Evolutionary conservation across 2,797 vertebrate genomes (phyloP), one percentile per base, ranked within the genome.

Genomic region (Gouania willdenowi): DNA sequence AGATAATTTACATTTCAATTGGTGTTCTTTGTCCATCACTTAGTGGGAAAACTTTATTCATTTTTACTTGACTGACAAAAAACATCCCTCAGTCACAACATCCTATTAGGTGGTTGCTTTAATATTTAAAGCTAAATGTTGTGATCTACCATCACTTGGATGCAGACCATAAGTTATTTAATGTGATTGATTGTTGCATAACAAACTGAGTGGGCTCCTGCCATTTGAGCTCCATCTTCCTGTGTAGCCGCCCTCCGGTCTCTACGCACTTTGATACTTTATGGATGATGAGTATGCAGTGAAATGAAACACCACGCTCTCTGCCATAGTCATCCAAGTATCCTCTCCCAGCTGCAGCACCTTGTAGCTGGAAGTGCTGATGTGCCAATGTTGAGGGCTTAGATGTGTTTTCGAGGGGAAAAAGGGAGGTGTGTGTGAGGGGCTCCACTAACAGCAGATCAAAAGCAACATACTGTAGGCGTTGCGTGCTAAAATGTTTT

Each of bases 151-250:
- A 66, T 66, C 57, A 42, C 66, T 65, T 62, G 65, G 71, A 71
- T 58, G 51, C 59, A 61, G 63, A 61, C 47, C 60, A 66, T 75
- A 61, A 71, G 66, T 70, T 47, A 50, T 81, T 74, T 77, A 80
- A 79, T 77, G 70, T 72, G 75, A 82, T 77, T 76, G 79, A 83
- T 80, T 20, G 36, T 84, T 84, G 71, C 67, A 59, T 83, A 84
- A 85, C 68, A 62, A 59, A 78, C 42, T 76, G 70, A 82, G 77
- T 82, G 75, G 71, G 82, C 70, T 62, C 34, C 68, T 44, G 66
- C 71, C 49, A 78, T 71, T 70, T 28, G 16, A 75, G 67, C 76
- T 63, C 52, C 61, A 59, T 79, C 66, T 78, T 81, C 62, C 77
- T 66, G 70, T 58, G 63, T 60, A 66, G 63, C 57, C 25, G 45